A percentile compares a stretch with the other conserved stretches of the same genome.
phyloP scores from a whole-genome alignment of 2,888 invertebrate genomes.

The Drosophila birchii region DNA sequence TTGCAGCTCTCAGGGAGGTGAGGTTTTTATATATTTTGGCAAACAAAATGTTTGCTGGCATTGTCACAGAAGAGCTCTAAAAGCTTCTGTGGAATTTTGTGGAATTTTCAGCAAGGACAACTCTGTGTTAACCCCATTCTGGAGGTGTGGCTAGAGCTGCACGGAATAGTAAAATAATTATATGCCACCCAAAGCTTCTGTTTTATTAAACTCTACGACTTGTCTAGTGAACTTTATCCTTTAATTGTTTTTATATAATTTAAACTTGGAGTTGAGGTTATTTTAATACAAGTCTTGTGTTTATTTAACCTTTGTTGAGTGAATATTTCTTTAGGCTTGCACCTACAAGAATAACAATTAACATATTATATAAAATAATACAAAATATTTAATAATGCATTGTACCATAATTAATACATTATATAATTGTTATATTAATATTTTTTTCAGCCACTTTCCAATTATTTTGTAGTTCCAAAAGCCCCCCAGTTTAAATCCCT shows the following conservation, averaged over 20 bases:
- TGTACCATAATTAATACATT: too few species aligned
- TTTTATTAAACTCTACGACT: neutral
- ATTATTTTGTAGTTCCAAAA: neutral
- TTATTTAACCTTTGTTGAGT: neutral
- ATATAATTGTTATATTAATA: too few species aligned
- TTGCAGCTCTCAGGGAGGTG: slow-evolving; percentile 18
- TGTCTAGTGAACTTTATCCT: neutral
- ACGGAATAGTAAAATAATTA: slow-evolving; percentile 6
- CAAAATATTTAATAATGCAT: too few species aligned
- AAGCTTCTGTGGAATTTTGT: neutral
- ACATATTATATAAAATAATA: neutral
- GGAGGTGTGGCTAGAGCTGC: neutral
- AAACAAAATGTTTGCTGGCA: slow-evolving; percentile 18
- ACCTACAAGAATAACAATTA: neutral
- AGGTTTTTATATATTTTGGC: slow-evolving; percentile 6
- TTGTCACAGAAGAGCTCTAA: slow-evolving; percentile 26
- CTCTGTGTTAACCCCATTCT: slow-evolving; percentile 13
- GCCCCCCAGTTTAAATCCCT: neutral
- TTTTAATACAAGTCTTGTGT: neutral
- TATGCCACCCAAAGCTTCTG: neutral
- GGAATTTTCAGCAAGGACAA: slow-evolving; percentile 15
- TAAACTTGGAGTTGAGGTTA: neutral
- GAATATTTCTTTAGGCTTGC: too few species aligned
- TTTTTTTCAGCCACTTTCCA: neutral
- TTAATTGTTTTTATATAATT: slow-evolving; percentile 4